phyloP scores from a whole-genome alignment of 2,797 vertebrate genomes.

The Melanotaenia nigrans region DNA sequence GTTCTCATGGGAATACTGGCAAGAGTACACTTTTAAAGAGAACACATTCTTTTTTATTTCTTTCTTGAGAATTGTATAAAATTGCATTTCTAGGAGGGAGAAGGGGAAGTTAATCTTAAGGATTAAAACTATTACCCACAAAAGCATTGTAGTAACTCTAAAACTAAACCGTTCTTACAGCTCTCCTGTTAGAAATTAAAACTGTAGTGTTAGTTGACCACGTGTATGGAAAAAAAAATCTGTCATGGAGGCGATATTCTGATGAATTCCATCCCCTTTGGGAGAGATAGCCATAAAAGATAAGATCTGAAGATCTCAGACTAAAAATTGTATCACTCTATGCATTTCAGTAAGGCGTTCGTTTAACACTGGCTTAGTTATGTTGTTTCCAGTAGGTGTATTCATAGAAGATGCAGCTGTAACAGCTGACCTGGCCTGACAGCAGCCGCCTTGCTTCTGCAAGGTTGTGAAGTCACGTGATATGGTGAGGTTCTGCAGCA shows the following conservation, averaged over 20 bases:
- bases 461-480: not conserved
- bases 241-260: not conserved
- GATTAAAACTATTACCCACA: slow-evolving; percentile 11
- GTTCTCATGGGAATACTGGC: slow-evolving; percentile 6
- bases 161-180: slow-evolving; percentile 10
- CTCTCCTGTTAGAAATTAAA: slow-evolving; percentile 5
- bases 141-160: not conserved
- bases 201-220: not conserved
- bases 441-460: not conserved
- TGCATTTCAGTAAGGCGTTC: not conserved
- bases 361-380: not conserved
- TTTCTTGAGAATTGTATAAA: slow-evolving; percentile 10
- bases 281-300: not conserved
- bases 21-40: slow-evolving; percentile 9
- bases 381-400: not conserved
- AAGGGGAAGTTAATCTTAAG: slow-evolving; percentile 3
- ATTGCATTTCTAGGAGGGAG: not conserved
- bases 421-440: not conserved
- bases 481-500: not conserved
- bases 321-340: not conserved
- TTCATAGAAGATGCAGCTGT: not conserved
- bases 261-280: not conserved
- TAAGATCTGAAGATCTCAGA: not conserved
- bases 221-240: not conserved
- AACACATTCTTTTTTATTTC: slow-evolving; percentile 8